These are phyloP conservation scores for Drosophila mettleri DNA, from an alignment of 2,888 invertebrate species.

Conservation along the genomic window DNA sequence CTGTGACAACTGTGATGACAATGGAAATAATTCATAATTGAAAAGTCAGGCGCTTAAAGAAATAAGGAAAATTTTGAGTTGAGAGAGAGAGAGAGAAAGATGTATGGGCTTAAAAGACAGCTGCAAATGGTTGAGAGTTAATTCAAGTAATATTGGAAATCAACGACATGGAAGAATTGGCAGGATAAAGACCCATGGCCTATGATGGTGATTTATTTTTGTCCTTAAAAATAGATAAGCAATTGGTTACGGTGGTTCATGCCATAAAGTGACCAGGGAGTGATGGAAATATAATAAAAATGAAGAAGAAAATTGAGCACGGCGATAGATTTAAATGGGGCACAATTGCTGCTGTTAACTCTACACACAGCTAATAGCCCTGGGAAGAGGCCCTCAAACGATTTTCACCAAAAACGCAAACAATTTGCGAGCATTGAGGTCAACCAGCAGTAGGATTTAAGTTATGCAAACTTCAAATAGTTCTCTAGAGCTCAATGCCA, in stretches of 20 bases:
- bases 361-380: neutral
- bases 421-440: conserved; percentile 8
- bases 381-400: neutral
- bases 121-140: neutral
- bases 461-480: conserved; percentile 15
- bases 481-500: conserved; percentile 3
- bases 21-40: neutral
- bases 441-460: neutral
- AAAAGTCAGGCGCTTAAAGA: neutral
- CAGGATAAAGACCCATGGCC: too few species aligned
- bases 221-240: too few species aligned
- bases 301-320: neutral
- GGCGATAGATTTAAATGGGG: neutral
- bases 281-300: neutral
- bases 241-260: too few species aligned
- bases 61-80: neutral
- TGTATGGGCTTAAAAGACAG: neutral
- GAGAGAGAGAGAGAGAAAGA: neutral
- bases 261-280: neutral
- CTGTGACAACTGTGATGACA: neutral
- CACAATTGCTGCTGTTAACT: neutral
- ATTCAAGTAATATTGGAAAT: too few species aligned
- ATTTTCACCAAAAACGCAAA: conserved; percentile 2
- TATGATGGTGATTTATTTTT: too few species aligned
- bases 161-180: too few species aligned